Evolutionary conservation across 2,888 invertebrate genomes (phyloP).

Genomic region (Callinectes sapidus): DNA sequence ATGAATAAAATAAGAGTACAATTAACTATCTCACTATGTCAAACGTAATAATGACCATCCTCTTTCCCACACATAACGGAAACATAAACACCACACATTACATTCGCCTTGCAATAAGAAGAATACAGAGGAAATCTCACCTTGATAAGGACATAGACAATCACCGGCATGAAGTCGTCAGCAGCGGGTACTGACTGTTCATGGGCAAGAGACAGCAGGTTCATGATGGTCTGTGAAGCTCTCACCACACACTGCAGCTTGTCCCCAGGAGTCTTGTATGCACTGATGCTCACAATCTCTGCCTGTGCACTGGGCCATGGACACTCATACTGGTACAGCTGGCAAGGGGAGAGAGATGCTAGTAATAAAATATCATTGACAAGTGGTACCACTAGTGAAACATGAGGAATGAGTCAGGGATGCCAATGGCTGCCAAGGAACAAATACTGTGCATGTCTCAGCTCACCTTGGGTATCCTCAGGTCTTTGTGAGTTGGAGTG

Average conservation of each 20-base stretch:
- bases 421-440: not conserved
- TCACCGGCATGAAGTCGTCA: conserved; percentile 96
- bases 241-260: conserved; percentile 89
- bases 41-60: too few species aligned
- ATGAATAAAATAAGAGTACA: not conserved
- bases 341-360: conserved; percentile 36
- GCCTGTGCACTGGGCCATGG: conserved; percentile 96
- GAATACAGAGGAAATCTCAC: conserved; percentile 77
- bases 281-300: conserved; percentile 90
- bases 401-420: not conserved
- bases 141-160: conserved; percentile 96
- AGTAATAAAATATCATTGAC: not conserved
- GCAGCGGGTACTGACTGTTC: conserved; percentile 86
- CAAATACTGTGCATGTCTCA: not conserved
- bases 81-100: not conserved
- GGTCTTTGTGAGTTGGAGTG: conserved; percentile 87
- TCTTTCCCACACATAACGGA: not conserved
- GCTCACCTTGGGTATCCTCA: conserved; percentile 84
- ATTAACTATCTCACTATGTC: not conserved
- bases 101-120: not conserved
- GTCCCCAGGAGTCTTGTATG: conserved; percentile 92
- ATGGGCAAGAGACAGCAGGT: conserved; percentile 88
- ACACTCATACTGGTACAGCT: conserved; percentile 89
- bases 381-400: not conserved
- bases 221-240: conserved; percentile 95